Conservation (phyloP, 1,140 invertebrate genomes). For the Oryzaephilus surinamensis region DNA sequence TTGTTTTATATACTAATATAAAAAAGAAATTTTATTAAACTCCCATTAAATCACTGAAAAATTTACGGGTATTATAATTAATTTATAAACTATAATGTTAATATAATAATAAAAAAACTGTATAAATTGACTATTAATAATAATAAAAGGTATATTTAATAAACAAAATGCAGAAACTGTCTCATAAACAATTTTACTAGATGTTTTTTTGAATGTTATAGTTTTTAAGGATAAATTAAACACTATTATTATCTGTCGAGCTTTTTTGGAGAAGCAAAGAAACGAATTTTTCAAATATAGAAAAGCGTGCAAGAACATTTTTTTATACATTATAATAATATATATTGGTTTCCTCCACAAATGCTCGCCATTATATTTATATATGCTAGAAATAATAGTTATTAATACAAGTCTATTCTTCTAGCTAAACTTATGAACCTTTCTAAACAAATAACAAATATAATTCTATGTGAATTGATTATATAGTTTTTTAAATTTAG, state of each 20-base stretch:
- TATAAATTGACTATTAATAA: slow-evolving; percentile 21
- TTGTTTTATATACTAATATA: slow-evolving; percentile 36
- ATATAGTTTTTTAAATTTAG: slow-evolving; percentile 11
- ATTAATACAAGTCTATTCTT: slow-evolving; percentile 22
- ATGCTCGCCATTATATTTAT: slow-evolving; percentile 7
- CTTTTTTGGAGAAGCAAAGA: slow-evolving; percentile 10
- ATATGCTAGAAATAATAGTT: slow-evolving; percentile 15
- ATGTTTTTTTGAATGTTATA: slow-evolving; percentile 15
- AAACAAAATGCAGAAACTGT: slow-evolving; percentile 4
- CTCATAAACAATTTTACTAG: too few relatives aligned
- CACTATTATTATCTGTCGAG: too few relatives aligned
- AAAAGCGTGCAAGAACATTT: background rate
- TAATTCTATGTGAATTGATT: slow-evolving; percentile 23
- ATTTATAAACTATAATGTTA: slow-evolving; percentile 23
- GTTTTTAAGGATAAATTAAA: slow-evolving; percentile 8
- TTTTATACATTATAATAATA: slow-evolving; percentile 4
- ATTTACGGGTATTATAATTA: slow-evolving; percentile 30
- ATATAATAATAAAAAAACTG: slow-evolving; percentile 10
- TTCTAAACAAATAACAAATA: slow-evolving; percentile 22
- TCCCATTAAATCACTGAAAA: slow-evolving; percentile 28
- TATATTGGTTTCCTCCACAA: slow-evolving; percentile 10
- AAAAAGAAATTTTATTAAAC: slow-evolving; percentile 33
- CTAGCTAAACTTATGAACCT: slow-evolving; percentile 19
- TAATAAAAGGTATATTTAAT: slow-evolving; percentile 8
- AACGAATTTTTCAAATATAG: background rate